Percentiles rank a stretch among this genome's conserved stretches.
Conservation (phyloP, 2,113 vertebrate genomes). For the Microcebus ravelobensis region DNA sequence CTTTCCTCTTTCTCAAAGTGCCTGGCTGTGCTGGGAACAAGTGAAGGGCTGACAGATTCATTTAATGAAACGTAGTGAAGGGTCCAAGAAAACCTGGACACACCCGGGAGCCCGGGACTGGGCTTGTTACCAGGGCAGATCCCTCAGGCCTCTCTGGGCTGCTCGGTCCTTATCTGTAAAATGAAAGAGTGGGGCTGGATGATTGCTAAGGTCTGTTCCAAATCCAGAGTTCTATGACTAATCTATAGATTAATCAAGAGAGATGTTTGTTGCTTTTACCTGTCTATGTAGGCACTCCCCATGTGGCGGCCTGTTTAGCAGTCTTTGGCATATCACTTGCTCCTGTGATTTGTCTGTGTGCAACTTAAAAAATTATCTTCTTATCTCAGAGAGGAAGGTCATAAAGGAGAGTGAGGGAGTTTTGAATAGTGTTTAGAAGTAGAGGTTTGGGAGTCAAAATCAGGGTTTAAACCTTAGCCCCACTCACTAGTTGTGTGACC, state of each 20-base stretch:
- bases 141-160: background rate
- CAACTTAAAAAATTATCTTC: background rate
- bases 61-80: background rate
- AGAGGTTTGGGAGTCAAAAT: background rate
- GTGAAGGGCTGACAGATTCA: background rate
- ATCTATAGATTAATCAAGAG: background rate
- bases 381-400: constrained; percentile 54
- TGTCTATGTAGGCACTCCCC: background rate
- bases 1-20: background rate
- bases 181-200: background rate
- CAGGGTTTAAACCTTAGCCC: background rate
- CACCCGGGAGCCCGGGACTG: background rate
- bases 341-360: background rate
- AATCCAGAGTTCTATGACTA: background rate
- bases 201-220: background rate
- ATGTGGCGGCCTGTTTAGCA: background rate
- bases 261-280: background rate
- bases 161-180: background rate
- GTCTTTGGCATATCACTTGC: background rate
- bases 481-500: background rate
- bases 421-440: background rate
- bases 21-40: background rate
- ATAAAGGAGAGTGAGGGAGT: background rate
- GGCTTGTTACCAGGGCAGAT: background rate
- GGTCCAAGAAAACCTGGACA: background rate